phyloP scores from a whole-genome alignment of 2,888 invertebrate genomes.

The Charanyca ferruginea region DNA sequence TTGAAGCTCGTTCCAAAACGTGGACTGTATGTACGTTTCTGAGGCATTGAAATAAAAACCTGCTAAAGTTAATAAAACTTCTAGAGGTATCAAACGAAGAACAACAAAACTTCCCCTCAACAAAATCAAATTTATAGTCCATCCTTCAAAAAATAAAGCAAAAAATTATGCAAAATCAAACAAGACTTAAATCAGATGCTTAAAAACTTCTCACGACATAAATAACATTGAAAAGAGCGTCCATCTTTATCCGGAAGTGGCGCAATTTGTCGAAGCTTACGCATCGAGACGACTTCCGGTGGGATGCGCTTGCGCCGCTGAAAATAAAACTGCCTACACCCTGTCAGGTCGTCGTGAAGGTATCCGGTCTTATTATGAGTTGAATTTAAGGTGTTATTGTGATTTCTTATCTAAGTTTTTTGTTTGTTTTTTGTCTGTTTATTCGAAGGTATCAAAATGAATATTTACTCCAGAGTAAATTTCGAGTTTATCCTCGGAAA shows the following conservation, averaged over 20 bases:
- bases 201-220: constrained; percentile 66
- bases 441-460: no score
- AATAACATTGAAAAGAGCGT: constrained; percentile 59
- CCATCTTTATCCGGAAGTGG: constrained; percentile 79
- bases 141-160: constrained; percentile 30
- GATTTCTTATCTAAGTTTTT: constrained; percentile 30
- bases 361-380: constrained; percentile 62
- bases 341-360: constrained; percentile 62
- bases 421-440: not conserved
- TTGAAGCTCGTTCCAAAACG: no score
- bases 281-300: constrained; percentile 83
- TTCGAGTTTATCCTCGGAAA: no score
- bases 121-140: constrained; percentile 43
- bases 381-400: constrained; percentile 35
- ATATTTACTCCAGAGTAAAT: no score
- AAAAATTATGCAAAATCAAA: constrained; percentile 53
- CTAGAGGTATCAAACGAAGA: constrained; percentile 8
- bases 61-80: constrained; percentile 2
- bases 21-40: no score
- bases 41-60: no score
- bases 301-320: constrained; percentile 67
- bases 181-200: constrained; percentile 55
- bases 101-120: constrained; percentile 39
- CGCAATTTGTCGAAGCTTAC: constrained; percentile 83
- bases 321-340: constrained; percentile 68